Conservation (phyloP, 37 sponge, comb jelly and placozoan species). For the Axinella damicornis region DNA sequence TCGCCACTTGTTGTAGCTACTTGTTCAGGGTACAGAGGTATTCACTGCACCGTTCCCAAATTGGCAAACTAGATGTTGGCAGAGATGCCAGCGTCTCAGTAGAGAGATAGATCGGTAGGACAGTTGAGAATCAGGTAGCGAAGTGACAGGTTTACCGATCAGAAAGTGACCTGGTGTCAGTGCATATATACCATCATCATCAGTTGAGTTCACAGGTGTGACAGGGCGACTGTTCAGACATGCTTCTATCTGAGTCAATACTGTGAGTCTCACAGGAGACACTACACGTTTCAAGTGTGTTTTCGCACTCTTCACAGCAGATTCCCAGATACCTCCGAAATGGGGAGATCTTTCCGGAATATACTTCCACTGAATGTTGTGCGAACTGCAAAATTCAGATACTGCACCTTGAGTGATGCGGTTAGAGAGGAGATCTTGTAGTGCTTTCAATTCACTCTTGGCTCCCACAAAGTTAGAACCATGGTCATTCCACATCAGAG, state of each 20-base stretch:
- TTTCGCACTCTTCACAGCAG: too few species aligned
- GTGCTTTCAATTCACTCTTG: constrained; percentile 31
- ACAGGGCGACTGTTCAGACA: too few species aligned
- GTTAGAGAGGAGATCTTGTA: constrained; percentile 5
- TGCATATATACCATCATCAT: too few species aligned
- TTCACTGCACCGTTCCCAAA: constrained; percentile 40
- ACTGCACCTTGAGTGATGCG: constrained; percentile 23
- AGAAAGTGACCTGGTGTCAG: too few species aligned
- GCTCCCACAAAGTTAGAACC: constrained; percentile 44
- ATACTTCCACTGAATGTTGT: constrained; percentile 28
- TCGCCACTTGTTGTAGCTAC: constrained; percentile 40
- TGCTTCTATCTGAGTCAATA: too few species aligned
- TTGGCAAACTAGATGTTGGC: constrained; percentile 28
- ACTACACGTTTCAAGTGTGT: too few species aligned
- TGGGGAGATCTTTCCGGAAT: constrained; percentile 33
- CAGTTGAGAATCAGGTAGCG: too few species aligned
- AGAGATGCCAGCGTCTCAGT: constrained; percentile 37
- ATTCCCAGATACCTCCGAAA: constrained; percentile 51
- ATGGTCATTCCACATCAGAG: constrained; percentile 40
- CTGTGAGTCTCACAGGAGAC: too few species aligned
- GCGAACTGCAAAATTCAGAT: background rate
- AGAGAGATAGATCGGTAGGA: constrained; percentile 32
- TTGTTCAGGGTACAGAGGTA: constrained; percentile 20
- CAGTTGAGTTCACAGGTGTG: too few species aligned
- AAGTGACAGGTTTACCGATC: too few species aligned